These are phyloP conservation scores for Orchesellides sinensis DNA, from an alignment of 2,888 invertebrate species.

Conservation along the genomic window DNA sequence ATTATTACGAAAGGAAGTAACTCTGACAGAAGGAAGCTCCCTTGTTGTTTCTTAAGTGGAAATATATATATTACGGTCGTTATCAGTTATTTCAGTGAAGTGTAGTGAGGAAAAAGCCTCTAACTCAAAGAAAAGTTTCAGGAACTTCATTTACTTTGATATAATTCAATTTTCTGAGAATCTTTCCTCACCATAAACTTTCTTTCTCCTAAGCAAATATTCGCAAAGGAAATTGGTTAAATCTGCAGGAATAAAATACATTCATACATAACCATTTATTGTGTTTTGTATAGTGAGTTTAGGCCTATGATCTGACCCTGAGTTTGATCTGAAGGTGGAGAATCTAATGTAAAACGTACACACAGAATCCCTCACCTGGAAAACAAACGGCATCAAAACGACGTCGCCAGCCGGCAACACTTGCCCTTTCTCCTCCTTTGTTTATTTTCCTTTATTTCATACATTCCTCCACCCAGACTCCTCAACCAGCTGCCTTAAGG, in stretches of 20 bases:
- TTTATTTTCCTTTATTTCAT: slow-evolving; percentile 37
- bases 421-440: slow-evolving; percentile 37
- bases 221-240: no score
- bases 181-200: no score
- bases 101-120: not conserved
- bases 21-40: no score
- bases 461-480: slow-evolving; percentile 19
- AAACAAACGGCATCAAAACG: slow-evolving; percentile 38
- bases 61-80: not conserved
- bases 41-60: no score
- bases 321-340: not conserved
- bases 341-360: no score
- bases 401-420: slow-evolving; percentile 21
- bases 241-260: not conserved
- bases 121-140: not conserved
- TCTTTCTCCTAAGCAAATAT: no score
- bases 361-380: no score
- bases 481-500: not conserved
- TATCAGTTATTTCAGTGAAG: not conserved
- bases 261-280: no score
- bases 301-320: not conserved
- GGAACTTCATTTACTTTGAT: not conserved
- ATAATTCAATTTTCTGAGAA: not conserved
- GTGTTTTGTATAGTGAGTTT: no score
- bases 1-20: no score